Conservation (phyloP, 2,888 invertebrate genomes). For the Drosophila rubida region DNA sequence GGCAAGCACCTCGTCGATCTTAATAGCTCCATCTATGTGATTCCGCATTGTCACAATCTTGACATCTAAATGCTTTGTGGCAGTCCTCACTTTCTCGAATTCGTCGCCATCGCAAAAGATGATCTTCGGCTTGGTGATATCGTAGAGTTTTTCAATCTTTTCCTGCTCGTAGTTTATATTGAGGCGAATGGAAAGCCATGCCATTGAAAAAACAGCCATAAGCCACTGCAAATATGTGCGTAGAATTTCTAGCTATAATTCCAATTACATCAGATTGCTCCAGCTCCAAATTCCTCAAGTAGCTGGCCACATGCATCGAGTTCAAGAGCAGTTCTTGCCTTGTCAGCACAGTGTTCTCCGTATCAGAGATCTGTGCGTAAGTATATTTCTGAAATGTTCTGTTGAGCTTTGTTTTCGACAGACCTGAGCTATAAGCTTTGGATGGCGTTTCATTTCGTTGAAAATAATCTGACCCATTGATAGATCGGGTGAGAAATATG, state of each 20-base stretch:
- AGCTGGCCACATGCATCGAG: constrained; percentile 52
- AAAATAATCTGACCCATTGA: constrained; percentile 45
- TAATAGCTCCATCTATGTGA: constrained; percentile 1
- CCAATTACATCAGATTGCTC: constrained; percentile 57
- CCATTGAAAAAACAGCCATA: constrained; percentile 57
- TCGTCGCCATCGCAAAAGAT: constrained; percentile 39
- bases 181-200: constrained; percentile 45
- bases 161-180: constrained; percentile 31
- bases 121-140: constrained; percentile 47
- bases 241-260: constrained; percentile 56
- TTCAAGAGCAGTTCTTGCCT: constrained; percentile 35
- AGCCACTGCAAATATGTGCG: constrained; percentile 53
- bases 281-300: constrained; percentile 39
- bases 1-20: constrained; percentile 14
- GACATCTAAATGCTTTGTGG: constrained; percentile 6
- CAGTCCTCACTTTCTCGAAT: constrained; percentile 20
- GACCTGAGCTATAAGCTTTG: constrained; percentile 27
- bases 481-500: constrained; percentile 36
- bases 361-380: too few relatives aligned
- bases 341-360: constrained; percentile 36
- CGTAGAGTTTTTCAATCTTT: constrained; percentile 31
- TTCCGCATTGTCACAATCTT: constrained; percentile 31
- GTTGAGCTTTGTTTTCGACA: neutral
- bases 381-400: neutral
- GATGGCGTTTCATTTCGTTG: constrained; percentile 33